Evolutionary conservation across 2,797 vertebrate species (phyloP).

Genomic region (Rhincodon typus): DNA sequence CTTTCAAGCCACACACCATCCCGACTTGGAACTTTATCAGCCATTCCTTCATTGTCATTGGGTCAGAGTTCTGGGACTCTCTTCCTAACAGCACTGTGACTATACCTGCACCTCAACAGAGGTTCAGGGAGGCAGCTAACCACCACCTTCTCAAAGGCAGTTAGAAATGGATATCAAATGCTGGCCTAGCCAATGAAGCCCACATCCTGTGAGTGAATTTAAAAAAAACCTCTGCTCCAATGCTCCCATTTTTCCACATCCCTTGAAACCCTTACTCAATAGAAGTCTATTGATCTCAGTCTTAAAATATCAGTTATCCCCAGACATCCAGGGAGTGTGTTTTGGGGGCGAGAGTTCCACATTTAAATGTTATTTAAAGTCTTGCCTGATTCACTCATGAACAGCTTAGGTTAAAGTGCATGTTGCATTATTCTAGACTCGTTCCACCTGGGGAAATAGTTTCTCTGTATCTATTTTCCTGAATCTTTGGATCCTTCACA

Average conservation of each 20-base stretch:
- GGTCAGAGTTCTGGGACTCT: no score
- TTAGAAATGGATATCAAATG: no score
- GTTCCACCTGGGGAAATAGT: neutral
- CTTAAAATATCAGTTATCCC: neutral
- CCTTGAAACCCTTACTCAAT: neutral
- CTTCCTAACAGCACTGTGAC: no score
- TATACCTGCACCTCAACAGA: no score
- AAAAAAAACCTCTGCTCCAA: neutral
- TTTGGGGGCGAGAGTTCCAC: neutral
- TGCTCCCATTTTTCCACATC: neutral
- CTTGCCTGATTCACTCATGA: neutral
- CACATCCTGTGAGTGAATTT: no score
- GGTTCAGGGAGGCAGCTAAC: no score
- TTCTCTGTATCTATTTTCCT: neutral
- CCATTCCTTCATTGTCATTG: no score
- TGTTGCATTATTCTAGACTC: neutral
- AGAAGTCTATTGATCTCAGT: neutral
- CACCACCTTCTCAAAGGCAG: no score
- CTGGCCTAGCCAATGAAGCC: no score
- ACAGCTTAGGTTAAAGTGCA: neutral
- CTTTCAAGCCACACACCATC: no score
- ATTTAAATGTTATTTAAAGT: neutral
- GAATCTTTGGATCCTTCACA: neutral
- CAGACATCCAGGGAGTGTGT: no score
- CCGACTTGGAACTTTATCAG: no score